Percentiles rank a stretch among this genome's conserved stretches.
Evolutionary conservation across 1,140 invertebrate species (phyloP).

Genomic region (Teleopsis dalmanni): DNA sequence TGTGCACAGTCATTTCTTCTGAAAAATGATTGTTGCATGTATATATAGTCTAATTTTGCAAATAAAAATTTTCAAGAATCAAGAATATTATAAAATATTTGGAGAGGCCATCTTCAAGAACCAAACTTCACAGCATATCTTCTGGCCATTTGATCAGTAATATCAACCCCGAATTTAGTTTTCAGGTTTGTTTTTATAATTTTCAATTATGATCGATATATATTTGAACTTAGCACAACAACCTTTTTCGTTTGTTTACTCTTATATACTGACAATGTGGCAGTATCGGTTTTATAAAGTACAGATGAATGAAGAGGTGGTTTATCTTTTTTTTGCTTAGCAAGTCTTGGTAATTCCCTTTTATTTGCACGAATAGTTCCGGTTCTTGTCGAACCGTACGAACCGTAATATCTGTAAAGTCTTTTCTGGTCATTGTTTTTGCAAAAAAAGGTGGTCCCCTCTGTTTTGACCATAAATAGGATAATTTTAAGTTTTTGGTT

Average conservation of each 20-base stretch:
- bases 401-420: too few relatives aligned
- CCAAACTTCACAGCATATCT: not conserved
- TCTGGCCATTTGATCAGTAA: constrained; percentile 1
- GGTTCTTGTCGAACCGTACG: too few relatives aligned
- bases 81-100: constrained; percentile 2
- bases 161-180: constrained; percentile 3
- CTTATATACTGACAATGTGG: constrained; percentile 3
- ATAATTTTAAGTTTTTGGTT: too few relatives aligned
- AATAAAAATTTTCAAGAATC: too few relatives aligned
- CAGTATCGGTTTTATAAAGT: constrained; percentile 2
- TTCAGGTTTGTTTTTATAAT: not conserved
- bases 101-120: not conserved
- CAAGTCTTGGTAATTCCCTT: constrained; percentile 1
- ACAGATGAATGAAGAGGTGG: not conserved
- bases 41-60: too few relatives aligned
- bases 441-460: too few relatives aligned
- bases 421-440: too few relatives aligned
- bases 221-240: constrained; percentile 3
- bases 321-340: not conserved
- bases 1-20: too few relatives aligned
- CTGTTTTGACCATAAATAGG: too few relatives aligned
- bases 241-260: constrained; percentile 3
- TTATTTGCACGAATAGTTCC: constrained; percentile 4
- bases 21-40: too few relatives aligned
- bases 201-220: not conserved